Evolutionary conservation across 2,113 vertebrate species (phyloP).

Genomic region (Embiotoca jacksoni): DNA sequence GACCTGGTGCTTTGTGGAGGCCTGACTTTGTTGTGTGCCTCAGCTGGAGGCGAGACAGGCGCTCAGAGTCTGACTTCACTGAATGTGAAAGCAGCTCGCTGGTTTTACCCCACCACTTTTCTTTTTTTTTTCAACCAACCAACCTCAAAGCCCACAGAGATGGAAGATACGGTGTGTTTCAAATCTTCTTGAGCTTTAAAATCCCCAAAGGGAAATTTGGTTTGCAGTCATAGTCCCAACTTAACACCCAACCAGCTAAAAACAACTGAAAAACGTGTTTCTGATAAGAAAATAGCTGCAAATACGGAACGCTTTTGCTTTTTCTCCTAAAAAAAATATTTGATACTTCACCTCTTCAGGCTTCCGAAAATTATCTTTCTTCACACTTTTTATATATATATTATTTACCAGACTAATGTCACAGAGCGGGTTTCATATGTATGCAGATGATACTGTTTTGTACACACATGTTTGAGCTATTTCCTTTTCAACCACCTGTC

Average conservation of each 20-base stretch:
- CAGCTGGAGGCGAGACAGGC: constrained; percentile 43
- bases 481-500: too few species aligned
- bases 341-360: neutral
- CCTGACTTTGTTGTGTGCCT: constrained; percentile 41
- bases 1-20: constrained; percentile 45
- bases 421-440: neutral
- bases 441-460: neutral
- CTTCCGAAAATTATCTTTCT: neutral
- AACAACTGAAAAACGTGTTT: neutral
- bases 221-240: neutral
- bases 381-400: too few species aligned
- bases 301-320: too few species aligned
- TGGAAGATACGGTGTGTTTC: neutral
- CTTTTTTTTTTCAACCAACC: neutral
- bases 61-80: neutral
- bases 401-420: too few species aligned
- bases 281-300: neutral
- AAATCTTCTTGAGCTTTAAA: constrained; percentile 9
- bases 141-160: neutral
- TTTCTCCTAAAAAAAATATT: neutral
- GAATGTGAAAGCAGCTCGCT: constrained; percentile 11
- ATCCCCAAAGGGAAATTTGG: neutral
- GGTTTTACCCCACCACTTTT: neutral
- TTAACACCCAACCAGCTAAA: neutral
- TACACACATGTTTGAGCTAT: neutral